phyloP scores from a whole-genome alignment of 2,113 vertebrate species.

The Alexandromys fortis region DNA sequence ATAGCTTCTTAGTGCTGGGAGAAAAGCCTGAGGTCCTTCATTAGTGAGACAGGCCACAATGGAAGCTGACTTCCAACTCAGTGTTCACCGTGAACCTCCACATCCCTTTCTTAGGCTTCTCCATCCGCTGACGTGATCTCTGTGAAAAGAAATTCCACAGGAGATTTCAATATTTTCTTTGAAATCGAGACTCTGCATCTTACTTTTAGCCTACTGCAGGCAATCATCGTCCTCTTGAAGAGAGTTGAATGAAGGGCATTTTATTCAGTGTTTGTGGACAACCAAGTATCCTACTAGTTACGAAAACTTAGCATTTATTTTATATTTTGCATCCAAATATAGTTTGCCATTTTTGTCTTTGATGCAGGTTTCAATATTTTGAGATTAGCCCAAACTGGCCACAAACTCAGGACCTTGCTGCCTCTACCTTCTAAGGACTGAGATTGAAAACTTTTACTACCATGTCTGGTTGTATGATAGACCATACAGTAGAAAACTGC shows the following conservation, averaged over 20 bases:
- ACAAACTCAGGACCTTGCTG: not conserved
- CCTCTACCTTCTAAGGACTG: not conserved
- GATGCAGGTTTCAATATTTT: not conserved
- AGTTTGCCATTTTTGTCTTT: not conserved
- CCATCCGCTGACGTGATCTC: not conserved
- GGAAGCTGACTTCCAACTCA: not conserved
- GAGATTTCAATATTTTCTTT: not conserved
- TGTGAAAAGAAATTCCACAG: not conserved
- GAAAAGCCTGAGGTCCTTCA: not conserved
- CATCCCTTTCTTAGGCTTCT: not conserved
- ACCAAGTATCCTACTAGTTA: not conserved
- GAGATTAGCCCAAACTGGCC: not conserved
- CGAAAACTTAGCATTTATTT: not conserved
- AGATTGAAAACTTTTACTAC: not conserved
- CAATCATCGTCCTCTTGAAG: not conserved
- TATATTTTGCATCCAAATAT: not conserved
- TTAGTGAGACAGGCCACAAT: not conserved
- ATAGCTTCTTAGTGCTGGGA: not conserved
- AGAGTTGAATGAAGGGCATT: not conserved
- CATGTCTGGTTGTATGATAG: not conserved
- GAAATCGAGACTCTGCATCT: not conserved
- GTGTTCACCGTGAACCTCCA: not conserved
- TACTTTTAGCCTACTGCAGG: not conserved
- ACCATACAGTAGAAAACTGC: not conserved
- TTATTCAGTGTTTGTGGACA: not conserved